Evolutionary conservation across 2,888 invertebrate species (phyloP).

Genomic region (Phaonia tiefii): DNA sequence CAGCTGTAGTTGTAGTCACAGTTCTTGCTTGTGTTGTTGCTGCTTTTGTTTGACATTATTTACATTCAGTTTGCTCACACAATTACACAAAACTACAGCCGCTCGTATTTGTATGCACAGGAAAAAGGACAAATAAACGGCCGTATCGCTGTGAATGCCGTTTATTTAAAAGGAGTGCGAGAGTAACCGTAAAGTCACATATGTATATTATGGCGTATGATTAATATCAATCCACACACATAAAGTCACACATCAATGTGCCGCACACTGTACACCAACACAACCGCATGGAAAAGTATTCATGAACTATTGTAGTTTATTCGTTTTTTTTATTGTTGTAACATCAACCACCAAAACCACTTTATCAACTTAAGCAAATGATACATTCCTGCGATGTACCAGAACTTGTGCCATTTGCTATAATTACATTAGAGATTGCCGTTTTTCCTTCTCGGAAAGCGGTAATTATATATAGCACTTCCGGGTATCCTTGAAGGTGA

Average conservation of each 20-base stretch:
- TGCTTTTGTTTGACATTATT: constrained; percentile 19
- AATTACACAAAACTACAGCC: not conserved
- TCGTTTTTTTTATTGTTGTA: constrained; percentile 16
- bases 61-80: constrained; percentile 26
- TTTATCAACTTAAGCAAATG: constrained; percentile 49
- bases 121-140: not conserved
- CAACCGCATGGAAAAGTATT: not conserved
- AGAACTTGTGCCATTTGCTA: too few relatives aligned
- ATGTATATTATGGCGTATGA: constrained; percentile 31
- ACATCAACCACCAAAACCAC: constrained; percentile 37
- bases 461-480: too few relatives aligned
- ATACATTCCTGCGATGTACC: not conserved
- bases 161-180: not conserved
- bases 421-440: too few relatives aligned
- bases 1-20: constrained; percentile 8
- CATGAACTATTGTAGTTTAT: constrained; percentile 36
- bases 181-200: not conserved
- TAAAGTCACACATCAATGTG: not conserved
- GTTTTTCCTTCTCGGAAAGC: too few relatives aligned
- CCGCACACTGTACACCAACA: too few relatives aligned
- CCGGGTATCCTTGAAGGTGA: too few relatives aligned
- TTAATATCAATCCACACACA: not conserved
- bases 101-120: not conserved
- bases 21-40: not conserved
- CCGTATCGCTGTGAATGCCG: constrained; percentile 1